A percentile compares a stretch with the other conserved stretches of the same genome.
Conservation (phyloP, 2,797 vertebrate species). For the Simalia tracyae region DNA sequence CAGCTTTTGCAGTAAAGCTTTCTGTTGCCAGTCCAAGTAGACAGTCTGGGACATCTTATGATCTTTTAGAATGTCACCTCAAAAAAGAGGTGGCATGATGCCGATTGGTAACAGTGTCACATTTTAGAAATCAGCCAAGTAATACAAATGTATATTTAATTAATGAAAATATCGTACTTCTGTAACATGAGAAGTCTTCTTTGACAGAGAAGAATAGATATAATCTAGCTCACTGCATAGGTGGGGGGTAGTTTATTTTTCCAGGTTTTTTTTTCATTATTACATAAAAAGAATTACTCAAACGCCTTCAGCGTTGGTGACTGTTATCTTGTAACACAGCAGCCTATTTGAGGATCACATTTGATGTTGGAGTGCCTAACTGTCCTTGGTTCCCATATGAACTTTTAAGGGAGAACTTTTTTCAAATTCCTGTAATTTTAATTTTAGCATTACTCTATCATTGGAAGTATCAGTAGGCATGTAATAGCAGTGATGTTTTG, state of each 20-base stretch:
- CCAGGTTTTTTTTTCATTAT: conserved; percentile 34
- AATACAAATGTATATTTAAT: conserved; percentile 20
- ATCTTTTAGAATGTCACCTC: background rate
- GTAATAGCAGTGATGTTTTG: conserved; percentile 25
- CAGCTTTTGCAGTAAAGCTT: background rate
- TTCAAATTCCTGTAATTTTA: background rate
- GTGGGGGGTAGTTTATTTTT: background rate
- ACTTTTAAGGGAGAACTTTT: conserved; percentile 8
- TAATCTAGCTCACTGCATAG: conserved; percentile 47
- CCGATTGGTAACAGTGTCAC: background rate
- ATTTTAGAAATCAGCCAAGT: conserved; percentile 44
- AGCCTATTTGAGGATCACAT: background rate
- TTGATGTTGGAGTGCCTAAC: background rate
- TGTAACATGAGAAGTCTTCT: conserved; percentile 44
- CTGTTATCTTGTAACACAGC: conserved; percentile 34
- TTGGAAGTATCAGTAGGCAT: conserved; percentile 22
- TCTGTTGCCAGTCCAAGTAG: background rate
- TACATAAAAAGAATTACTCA: conserved; percentile 42
- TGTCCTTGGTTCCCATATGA: background rate
- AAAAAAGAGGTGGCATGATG: background rate
- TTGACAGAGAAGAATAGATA: conserved; percentile 45
- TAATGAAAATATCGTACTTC: background rate
- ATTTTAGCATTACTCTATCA: conserved; percentile 6
- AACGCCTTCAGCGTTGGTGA: background rate
- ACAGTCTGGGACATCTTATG: background rate